Evolutionary conservation across 2,113 vertebrate genomes (phyloP).

Genomic region (Osmerus eperlanus): DNA sequence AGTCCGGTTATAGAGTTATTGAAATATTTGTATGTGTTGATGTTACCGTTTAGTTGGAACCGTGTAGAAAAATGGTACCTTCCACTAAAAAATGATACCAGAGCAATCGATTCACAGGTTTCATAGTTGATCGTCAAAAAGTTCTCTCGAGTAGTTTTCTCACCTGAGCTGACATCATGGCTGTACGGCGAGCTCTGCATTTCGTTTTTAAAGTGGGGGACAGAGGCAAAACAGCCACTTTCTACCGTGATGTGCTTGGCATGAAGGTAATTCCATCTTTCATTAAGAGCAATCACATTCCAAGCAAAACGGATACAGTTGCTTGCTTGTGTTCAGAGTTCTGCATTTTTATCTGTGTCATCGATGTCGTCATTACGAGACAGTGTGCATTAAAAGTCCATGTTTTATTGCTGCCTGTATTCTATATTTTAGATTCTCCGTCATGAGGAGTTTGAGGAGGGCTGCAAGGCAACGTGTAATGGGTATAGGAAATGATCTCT

Average conservation of each 20-base stretch:
- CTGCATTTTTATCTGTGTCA: neutral
- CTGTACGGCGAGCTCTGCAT: conserved; percentile 78
- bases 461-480: conserved; percentile 92
- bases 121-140: conserved; percentile 2
- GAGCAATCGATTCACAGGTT: conserved; percentile 53
- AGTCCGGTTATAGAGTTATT: neutral
- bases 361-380: neutral
- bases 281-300: neutral
- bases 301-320: no score
- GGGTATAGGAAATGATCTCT: conserved; percentile 74
- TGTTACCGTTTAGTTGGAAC: neutral
- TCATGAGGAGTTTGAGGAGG: conserved; percentile 96
- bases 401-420: neutral
- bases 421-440: conserved; percentile 77
- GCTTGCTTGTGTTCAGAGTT: neutral
- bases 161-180: conserved; percentile 37
- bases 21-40: neutral
- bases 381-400: neutral
- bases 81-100: conserved; percentile 26
- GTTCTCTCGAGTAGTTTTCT: neutral
- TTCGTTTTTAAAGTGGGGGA: conserved; percentile 95
- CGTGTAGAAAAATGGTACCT: neutral
- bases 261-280: conserved; percentile 77
- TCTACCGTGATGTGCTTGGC: conserved; percentile 88
- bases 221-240: conserved; percentile 74